Conservation (phyloP, 2,888 invertebrate species). For the Entomobrya proxima region DNA sequence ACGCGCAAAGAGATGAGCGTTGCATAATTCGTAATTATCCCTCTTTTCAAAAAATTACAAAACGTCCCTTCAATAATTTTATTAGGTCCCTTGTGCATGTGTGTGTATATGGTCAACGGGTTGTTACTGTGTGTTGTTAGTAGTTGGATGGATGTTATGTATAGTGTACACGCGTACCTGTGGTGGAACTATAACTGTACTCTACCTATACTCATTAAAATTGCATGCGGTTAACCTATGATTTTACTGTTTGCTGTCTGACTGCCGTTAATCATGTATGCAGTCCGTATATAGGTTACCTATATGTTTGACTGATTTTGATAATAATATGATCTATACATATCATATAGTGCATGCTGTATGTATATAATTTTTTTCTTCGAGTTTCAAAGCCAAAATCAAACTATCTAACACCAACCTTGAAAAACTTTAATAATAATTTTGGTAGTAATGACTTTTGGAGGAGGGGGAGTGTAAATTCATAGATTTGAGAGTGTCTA, state of each 20-base stretch:
- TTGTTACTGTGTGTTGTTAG: background rate
- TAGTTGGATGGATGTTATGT: too few species aligned
- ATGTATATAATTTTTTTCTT: background rate
- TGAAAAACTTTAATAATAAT: background rate
- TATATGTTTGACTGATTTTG: background rate
- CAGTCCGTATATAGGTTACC: background rate
- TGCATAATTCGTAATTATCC: conserved; percentile 29
- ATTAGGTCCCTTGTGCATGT: background rate
- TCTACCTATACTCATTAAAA: too few species aligned
- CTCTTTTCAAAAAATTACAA: background rate
- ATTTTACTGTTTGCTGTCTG: too few species aligned
- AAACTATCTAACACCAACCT: background rate
- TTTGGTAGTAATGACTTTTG: too few species aligned
- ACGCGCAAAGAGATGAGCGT: conserved; percentile 17
- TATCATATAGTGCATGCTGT: background rate
- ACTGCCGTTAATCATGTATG: background rate
- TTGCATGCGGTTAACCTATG: too few species aligned
- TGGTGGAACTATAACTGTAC: too few species aligned
- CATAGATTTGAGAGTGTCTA: background rate
- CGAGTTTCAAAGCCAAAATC: background rate
- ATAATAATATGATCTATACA: too few species aligned
- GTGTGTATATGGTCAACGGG: background rate
- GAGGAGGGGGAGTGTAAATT: background rate
- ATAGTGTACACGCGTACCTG: too few species aligned
- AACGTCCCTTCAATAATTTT: background rate